These are phyloP conservation scores for Sebastes ruberrimus DNA, from an alignment of 2,797 vertebrate genomes.

Conservation along the genomic window DNA sequence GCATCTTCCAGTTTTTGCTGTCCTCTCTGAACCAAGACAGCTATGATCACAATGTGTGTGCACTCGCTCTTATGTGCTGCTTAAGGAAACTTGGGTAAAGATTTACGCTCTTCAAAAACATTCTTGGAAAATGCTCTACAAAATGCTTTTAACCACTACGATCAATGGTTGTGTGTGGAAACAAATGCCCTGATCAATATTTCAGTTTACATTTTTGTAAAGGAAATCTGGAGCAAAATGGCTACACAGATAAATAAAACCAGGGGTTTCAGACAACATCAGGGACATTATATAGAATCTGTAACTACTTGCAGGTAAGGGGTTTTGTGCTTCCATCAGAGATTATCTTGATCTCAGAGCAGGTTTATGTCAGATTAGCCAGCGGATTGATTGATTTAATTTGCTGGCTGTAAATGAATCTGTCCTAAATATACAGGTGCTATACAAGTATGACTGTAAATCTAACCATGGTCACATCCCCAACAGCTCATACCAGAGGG, in stretches of 20 bases:
- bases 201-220: background rate
- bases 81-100: background rate
- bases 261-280: background rate
- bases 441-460: background rate
- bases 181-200: background rate
- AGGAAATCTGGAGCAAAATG: background rate
- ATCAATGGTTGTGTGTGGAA: background rate
- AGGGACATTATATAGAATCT: background rate
- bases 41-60: background rate
- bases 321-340: slow-evolving; percentile 18
- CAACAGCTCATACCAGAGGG: background rate
- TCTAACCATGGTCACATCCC: background rate
- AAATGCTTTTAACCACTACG: background rate
- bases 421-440: background rate
- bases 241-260: background rate
- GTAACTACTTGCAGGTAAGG: slow-evolving; percentile 1
- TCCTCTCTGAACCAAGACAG: background rate
- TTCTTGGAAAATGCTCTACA: background rate
- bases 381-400: slow-evolving; percentile 28
- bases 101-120: background rate
- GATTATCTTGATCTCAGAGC: slow-evolving; percentile 19
- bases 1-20: background rate
- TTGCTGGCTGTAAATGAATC: slow-evolving; percentile 2
- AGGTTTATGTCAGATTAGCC: slow-evolving; percentile 36
- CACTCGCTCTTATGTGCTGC: background rate